A percentile compares a stretch with the other conserved stretches of the same genome.
Evolutionary conservation across 2,888 invertebrate species (phyloP).

Genomic region (Baronia brevicornis): DNA sequence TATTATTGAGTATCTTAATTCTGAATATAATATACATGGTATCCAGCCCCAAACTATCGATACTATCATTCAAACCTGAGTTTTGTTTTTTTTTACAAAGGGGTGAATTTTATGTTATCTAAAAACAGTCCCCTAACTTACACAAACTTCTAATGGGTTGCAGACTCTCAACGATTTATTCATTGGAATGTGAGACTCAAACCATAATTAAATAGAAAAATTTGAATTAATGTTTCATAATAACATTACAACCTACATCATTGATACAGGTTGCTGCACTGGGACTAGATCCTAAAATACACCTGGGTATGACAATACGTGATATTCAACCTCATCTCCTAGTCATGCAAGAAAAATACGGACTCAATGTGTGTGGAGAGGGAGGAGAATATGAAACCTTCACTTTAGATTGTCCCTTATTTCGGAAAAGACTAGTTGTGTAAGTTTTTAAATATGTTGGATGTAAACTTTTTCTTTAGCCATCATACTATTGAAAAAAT

Average conservation of each 20-base stretch:
- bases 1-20: no score
- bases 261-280: slow-evolving; percentile 81
- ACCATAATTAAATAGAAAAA: background rate
- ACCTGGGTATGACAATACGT: slow-evolving; percentile 89
- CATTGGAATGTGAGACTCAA: slow-evolving; percentile 1
- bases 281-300: slow-evolving; percentile 89
- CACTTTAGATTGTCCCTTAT: slow-evolving; percentile 97
- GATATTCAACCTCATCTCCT: slow-evolving; percentile 92
- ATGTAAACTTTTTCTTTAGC: slow-evolving; percentile 3
- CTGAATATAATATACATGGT: no score
- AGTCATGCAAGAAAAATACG: slow-evolving; percentile 94
- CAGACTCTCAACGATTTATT: no score
- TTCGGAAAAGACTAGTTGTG: slow-evolving; percentile 92
- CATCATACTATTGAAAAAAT: no score
- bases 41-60: no score
- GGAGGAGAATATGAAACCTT: slow-evolving; percentile 99
- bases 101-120: no score
- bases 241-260: slow-evolving; percentile 8
- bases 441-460: slow-evolving; percentile 70
- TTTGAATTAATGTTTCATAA: slow-evolving; percentile 19
- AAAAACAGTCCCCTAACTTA: no score
- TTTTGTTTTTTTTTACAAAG: no score
- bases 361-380: slow-evolving; percentile 97
- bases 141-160: no score
- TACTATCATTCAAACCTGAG: no score